Conservation (phyloP, 2,888 invertebrate genomes). For the Eupsilia transversa region DNA sequence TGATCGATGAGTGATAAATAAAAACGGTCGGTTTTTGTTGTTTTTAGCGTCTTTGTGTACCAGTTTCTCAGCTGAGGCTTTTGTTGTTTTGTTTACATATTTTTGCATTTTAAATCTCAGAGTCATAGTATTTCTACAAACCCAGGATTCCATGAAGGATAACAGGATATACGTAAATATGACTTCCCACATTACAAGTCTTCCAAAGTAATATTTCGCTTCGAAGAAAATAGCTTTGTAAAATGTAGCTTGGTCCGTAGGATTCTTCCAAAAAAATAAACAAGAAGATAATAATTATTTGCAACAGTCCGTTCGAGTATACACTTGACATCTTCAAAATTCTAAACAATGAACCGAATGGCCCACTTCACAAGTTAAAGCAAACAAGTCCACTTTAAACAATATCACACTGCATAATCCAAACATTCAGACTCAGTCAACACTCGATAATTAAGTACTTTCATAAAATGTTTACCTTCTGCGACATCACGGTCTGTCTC, state of each 20-base stretch:
- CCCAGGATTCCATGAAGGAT: neutral
- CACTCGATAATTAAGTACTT: slow-evolving; percentile 66
- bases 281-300: neutral
- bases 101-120: neutral
- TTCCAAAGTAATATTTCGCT: neutral
- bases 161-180: neutral
- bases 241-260: neutral
- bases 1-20: slow-evolving; percentile 10
- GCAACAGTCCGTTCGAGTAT: neutral
- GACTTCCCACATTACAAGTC: neutral
- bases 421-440: slow-evolving; percentile 55
- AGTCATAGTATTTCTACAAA: neutral
- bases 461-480: slow-evolving; percentile 67
- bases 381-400: slow-evolving; percentile 28
- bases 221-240: neutral
- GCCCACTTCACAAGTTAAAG: slow-evolving; percentile 3
- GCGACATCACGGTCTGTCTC: slow-evolving; percentile 32
- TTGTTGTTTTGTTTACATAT: neutral
- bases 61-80: neutral
- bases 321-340: slow-evolving; percentile 19
- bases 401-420: slow-evolving; percentile 48
- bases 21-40: neutral
- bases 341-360: slow-evolving; percentile 13
- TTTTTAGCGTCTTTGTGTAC: neutral
- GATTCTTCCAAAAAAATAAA: neutral